Conservation (phyloP, 2,797 vertebrate species). For the Labroides dimidiatus region DNA sequence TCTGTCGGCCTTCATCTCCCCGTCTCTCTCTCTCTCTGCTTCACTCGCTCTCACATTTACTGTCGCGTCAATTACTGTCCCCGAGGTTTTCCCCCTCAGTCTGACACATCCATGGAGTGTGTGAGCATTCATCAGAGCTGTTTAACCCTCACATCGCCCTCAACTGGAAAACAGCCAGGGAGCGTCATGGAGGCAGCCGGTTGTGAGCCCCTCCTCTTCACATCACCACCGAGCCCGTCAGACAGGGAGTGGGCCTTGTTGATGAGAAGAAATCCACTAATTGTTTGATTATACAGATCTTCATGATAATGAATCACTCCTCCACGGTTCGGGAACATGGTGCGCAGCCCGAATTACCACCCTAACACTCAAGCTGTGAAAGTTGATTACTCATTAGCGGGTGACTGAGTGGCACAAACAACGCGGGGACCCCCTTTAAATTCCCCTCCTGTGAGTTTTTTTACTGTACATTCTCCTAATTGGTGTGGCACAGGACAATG, state of each 20-base stretch:
- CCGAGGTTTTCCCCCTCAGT: slow-evolving; percentile 68
- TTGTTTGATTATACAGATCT: slow-evolving; percentile 99
- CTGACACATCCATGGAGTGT: slow-evolving; percentile 69
- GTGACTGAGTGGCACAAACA: slow-evolving; percentile 98
- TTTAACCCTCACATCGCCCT: slow-evolving; percentile 69
- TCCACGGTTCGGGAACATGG: slow-evolving; percentile 97
- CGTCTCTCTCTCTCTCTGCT: slow-evolving; percentile 7
- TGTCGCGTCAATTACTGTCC: slow-evolving; percentile 67
- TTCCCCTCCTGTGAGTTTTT: slow-evolving; percentile 65
- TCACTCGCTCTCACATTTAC: slow-evolving; percentile 37
- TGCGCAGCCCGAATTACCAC: slow-evolving; percentile 98
- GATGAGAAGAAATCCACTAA: slow-evolving; percentile 96
- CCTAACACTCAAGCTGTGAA: slow-evolving; percentile 99
- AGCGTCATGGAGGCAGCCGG: slow-evolving; percentile 69
- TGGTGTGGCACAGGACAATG: too few relatives aligned
- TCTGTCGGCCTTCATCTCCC: slow-evolving; percentile 46
- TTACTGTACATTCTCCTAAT: too few relatives aligned
- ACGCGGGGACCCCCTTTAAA: slow-evolving; percentile 82
- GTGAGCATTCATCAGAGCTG: slow-evolving; percentile 71
- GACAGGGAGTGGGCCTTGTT: slow-evolving; percentile 88
- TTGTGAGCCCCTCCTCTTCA: slow-evolving; percentile 39
- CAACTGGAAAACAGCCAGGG: slow-evolving; percentile 76
- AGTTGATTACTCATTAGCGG: slow-evolving; percentile 99
- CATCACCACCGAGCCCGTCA: slow-evolving; percentile 82
- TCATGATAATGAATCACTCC: slow-evolving; percentile 99